Evolutionary conservation across 2,888 invertebrate genomes (phyloP).

Genomic region (Drosophila buzzatii): DNA sequence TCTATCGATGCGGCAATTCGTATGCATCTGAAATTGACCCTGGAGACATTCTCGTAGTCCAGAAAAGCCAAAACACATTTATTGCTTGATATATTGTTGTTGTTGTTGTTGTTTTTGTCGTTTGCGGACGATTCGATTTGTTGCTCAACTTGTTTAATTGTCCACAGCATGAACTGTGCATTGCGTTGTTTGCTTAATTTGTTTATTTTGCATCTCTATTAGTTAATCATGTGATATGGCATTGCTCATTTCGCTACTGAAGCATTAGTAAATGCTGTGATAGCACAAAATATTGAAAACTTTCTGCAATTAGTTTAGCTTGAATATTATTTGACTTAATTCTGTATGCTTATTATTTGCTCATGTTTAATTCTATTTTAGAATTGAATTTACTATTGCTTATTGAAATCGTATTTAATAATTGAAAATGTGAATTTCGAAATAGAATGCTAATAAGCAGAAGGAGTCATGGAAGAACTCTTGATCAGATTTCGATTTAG

Average conservation of each 20-base stretch:
- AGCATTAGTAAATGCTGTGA: not conserved
- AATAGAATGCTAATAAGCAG: too few relatives aligned
- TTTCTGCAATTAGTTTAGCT: not conserved
- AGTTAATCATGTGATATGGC: slow-evolving; percentile 4
- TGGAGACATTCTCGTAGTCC: slow-evolving; percentile 68
- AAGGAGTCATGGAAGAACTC: not conserved
- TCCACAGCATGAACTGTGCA: slow-evolving; percentile 36
- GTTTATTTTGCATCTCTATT: slow-evolving; percentile 14
- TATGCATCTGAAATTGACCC: slow-evolving; percentile 75
- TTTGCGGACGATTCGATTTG: slow-evolving; percentile 28
- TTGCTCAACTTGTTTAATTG: slow-evolving; percentile 47
- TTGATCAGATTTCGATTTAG: not conserved
- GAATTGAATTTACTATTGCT: not conserved
- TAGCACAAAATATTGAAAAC: not conserved
- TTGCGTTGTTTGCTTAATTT: slow-evolving; percentile 28
- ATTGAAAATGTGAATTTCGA: not conserved
- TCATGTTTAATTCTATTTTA: not conserved
- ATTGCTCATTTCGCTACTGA: not conserved
- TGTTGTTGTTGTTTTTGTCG: slow-evolving; percentile 33
- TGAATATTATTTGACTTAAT: not conserved
- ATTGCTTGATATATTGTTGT: slow-evolving; percentile 49
- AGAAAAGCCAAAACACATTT: slow-evolving; percentile 63
- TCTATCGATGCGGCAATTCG: slow-evolving; percentile 29
- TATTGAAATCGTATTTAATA: not conserved
- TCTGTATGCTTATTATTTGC: not conserved